Base-by-base conservation (phyloP, 2,888 invertebrate species). In the Atherix ibis region DNA sequence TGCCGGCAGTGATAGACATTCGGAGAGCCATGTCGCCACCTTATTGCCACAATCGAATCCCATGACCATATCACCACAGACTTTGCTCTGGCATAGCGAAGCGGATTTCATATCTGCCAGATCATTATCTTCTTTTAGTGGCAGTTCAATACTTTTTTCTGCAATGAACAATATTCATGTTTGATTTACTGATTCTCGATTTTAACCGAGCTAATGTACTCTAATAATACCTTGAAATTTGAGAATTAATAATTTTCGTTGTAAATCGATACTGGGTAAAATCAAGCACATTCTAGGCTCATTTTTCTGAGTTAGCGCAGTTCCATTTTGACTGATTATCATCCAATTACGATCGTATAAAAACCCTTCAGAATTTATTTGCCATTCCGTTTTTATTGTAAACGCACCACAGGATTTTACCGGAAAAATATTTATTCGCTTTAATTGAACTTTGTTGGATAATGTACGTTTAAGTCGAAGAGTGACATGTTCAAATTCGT, bases 271-370 rank as follows among this genome's bases (percentile, higher is more conserved):
- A 27, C 51, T 50, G 1, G 94, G 91, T 44, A 61, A 65, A 33
- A 95, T 70, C 41, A 82, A 62, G 54, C 89, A 88, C 56, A 97
- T 67, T 42, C 68, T 69, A 2, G 79, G 68, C 47, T 77, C 74
- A 39, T 80, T 73, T 59, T 95, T 94, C 58, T 94, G 92, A 3
- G 88, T 91, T 34, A 95, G 60, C 39, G 83, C 80, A 39, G 81
- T 72, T 12, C 91, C 91, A 48, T 73, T 68, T 6, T 73, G 70
- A 47, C 76, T 81, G 5, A 88, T 70, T 39, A 97, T 76, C 85
- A 94, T 88, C 91, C 92, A 97, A 50, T 81, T 74, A 44, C 95
- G 70, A 58, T 97, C 97, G 56, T 78, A 88, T 48, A 76, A 67
- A 19, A 97, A 68, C 1, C 95, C 95, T 48, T 75, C 76, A 0